A percentile compares a stretch with the other conserved stretches of the same genome.
phyloP scores from a whole-genome alignment of 2,888 invertebrate genomes.

The Bombylius major region DNA sequence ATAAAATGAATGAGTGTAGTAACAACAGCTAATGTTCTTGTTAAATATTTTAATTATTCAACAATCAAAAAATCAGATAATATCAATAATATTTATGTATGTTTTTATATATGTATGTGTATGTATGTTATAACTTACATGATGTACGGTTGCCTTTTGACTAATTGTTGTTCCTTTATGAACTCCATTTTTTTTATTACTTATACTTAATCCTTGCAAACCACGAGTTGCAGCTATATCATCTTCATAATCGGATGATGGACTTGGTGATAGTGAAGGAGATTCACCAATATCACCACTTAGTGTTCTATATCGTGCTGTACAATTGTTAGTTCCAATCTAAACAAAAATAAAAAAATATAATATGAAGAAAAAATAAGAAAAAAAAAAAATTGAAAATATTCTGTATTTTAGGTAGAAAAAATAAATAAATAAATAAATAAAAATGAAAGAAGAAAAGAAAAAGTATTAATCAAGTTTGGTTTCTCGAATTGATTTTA shows the following conservation, averaged over 20 bases:
- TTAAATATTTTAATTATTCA: no score
- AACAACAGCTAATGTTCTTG: no score
- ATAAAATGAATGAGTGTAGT: no score
- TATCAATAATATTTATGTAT: no score
- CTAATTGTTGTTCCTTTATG: conserved; percentile 39
- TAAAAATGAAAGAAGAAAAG: no score
- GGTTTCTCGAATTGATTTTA: no score
- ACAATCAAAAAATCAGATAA: no score
- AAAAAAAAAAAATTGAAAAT: no score
- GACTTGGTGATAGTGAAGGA: conserved; percentile 45
- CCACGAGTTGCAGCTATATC: conserved; percentile 46
- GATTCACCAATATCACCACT: conserved; percentile 45
- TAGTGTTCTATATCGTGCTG: conserved; percentile 37
- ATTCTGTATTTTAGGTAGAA: no score
- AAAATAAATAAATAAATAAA: no score
- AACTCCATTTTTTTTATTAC: conserved; percentile 35
- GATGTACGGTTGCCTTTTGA: conserved; percentile 51
- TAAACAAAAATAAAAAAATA: conserved; percentile 14
- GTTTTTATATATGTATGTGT: no score
- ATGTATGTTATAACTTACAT: conserved; percentile 40
- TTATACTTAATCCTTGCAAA: conserved; percentile 29
- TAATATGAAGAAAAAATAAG: background rate
- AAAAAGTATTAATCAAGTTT: no score
- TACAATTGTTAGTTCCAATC: conserved; percentile 39
- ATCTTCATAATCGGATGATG: conserved; percentile 56